phyloP scores from a whole-genome alignment of 2,113 vertebrate species.

The Pygoscelis antarcticus region DNA sequence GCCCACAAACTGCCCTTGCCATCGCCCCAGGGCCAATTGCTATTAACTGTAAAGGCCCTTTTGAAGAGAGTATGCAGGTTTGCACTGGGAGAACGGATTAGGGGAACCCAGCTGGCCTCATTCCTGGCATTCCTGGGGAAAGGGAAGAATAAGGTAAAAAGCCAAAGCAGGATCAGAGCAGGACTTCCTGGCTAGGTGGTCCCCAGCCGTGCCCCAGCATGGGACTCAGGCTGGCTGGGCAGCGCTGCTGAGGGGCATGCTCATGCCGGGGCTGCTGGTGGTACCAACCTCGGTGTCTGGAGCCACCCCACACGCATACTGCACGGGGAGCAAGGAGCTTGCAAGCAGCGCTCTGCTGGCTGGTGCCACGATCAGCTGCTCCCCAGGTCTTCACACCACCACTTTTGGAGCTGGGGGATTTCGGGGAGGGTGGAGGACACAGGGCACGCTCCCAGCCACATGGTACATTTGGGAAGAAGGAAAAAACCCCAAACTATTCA shows the following conservation, averaged over 20 bases:
- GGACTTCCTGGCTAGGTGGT: not conserved
- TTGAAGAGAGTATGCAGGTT: not conserved
- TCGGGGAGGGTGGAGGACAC: not conserved
- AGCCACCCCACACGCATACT: rapidly evolving
- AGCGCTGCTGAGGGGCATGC: not conserved
- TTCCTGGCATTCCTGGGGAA: not conserved
- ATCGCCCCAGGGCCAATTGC: too few relatives aligned
- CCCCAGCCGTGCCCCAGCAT: rapidly evolving
- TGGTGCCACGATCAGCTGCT: not conserved
- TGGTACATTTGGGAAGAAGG: not conserved
- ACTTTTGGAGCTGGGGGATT: not conserved
- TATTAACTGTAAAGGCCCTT: not conserved
- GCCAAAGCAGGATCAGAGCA: not conserved
- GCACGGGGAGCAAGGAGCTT: not conserved
- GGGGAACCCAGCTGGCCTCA: not conserved
- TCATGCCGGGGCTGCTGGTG: not conserved
- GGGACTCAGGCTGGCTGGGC: not conserved
- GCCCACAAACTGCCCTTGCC: not conserved
- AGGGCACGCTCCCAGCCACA: rapidly evolving
- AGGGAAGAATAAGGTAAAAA: not conserved
- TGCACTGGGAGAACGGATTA: not conserved
- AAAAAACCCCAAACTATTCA: not conserved
- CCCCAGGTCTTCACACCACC: not conserved
- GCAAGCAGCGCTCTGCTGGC: not conserved
- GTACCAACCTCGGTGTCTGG: not conserved